Conservation (phyloP, 1,140 invertebrate genomes). For the Melanaphis sacchari region DNA sequence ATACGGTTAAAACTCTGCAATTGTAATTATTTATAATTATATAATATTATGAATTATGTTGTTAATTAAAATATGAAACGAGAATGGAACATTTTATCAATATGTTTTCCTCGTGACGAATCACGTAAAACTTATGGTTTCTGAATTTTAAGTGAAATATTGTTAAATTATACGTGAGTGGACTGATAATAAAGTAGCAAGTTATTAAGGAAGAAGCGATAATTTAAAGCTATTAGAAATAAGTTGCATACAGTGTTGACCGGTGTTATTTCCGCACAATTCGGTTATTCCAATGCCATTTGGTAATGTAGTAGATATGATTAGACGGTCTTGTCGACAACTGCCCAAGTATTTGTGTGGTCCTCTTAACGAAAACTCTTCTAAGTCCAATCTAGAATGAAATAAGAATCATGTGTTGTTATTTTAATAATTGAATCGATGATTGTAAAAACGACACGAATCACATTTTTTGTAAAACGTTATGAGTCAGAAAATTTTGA, state of each 20-base stretch:
- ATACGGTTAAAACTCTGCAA: not conserved
- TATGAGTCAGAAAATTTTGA: too few species aligned
- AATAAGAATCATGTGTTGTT: not conserved
- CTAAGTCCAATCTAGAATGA: conserved; percentile 60
- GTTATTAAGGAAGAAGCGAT: not conserved
- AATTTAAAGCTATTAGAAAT: not conserved
- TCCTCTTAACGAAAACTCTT: conserved; percentile 59
- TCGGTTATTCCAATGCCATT: conserved; percentile 60
- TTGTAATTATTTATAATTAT: not conserved
- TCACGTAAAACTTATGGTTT: not conserved
- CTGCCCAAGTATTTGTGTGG: conserved; percentile 60
- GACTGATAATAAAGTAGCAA: not conserved
- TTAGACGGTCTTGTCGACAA: conserved; percentile 59
- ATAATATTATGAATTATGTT: not conserved
- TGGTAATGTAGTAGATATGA: conserved; percentile 59
- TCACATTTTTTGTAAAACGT: too few species aligned
- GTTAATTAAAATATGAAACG: not conserved
- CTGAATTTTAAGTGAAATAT: not conserved
- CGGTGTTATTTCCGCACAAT: conserved; percentile 60
- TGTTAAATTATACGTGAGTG: not conserved
- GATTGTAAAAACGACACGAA: too few species aligned
- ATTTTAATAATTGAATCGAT: too few species aligned
- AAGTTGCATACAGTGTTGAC: conserved; percentile 60
- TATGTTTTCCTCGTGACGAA: not conserved
- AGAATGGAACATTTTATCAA: not conserved